phyloP scores from a whole-genome alignment of 1,140 invertebrate species.

The Habropoda laboriosa region DNA sequence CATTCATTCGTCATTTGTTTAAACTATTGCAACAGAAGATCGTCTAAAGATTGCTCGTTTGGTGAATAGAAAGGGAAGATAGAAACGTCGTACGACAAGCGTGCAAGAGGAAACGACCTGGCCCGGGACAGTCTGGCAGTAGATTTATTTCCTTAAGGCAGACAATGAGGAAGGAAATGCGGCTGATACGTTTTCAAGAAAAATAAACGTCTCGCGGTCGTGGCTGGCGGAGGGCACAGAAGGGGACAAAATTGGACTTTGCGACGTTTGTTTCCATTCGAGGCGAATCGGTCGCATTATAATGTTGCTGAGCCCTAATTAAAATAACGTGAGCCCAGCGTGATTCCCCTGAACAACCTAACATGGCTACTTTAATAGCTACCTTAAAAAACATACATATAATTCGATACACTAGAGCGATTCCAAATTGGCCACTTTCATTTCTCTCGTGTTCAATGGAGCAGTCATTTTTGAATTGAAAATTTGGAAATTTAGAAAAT shows the following conservation, averaged over 20 bases:
- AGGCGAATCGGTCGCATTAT: constrained; percentile 57
- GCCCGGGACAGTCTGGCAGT: constrained; percentile 41
- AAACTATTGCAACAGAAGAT: background rate
- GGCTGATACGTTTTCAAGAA: constrained; percentile 74
- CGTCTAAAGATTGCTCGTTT: background rate
- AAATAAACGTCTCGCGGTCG: constrained; percentile 69
- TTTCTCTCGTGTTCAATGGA: no score
- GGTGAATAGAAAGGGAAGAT: background rate
- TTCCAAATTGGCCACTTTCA: no score
- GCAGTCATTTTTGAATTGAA: no score
- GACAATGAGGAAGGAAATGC: constrained; percentile 75
- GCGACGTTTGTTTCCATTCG: constrained; percentile 61
- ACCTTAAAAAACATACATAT: background rate
- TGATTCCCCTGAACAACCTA: background rate
- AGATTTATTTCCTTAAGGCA: constrained; percentile 74
- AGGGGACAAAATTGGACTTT: constrained; percentile 50
- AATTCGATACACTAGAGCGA: background rate
- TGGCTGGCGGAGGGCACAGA: constrained; percentile 11
- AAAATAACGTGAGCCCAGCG: constrained; percentile 35
- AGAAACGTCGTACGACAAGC: constrained; percentile 6
- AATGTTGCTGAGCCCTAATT: constrained; percentile 60
- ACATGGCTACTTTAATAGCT: background rate
- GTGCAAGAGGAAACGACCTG: constrained; percentile 29
- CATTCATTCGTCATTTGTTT: no score
- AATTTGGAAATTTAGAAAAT: no score